Conservation (phyloP, 1,140 invertebrate species). For the Uloborus diversus region DNA sequence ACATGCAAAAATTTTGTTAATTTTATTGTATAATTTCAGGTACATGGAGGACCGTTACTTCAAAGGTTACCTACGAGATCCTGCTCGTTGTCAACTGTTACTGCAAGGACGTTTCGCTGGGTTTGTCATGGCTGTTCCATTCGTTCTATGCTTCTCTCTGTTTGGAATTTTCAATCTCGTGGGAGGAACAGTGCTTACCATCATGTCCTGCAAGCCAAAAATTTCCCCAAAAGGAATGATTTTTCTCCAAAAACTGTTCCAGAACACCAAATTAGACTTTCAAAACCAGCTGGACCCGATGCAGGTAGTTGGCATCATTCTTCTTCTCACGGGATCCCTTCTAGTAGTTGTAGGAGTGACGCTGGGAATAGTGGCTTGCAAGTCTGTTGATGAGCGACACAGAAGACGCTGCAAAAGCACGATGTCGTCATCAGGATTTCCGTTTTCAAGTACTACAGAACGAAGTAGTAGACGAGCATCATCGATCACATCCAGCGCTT, state of each 20-base stretch:
- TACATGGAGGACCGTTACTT: constrained; percentile 6
- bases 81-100: not conserved
- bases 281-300: constrained; percentile 18
- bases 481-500: not conserved
- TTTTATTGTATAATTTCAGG: not conserved
- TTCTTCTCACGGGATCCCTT: constrained; percentile 23
- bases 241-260: not conserved
- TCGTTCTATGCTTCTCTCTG: constrained; percentile 35
- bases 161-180: constrained; percentile 51
- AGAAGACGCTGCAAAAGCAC: not conserved
- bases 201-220: constrained; percentile 18
- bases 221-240: not conserved
- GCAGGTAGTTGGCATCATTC: constrained; percentile 31
- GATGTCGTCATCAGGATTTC: not conserved
- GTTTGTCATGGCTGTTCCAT: constrained; percentile 35
- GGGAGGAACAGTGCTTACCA: constrained; percentile 29
- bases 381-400: constrained; percentile 7
- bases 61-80: not conserved
- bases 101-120: not conserved
- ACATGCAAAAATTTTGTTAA: too few species aligned
- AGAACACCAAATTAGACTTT: not conserved
- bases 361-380: constrained; percentile 29
- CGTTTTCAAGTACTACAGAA: not conserved
- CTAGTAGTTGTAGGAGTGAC: constrained; percentile 25
- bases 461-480: not conserved